Base-by-base conservation (phyloP, 2,113 vertebrate species). In the Rhodinocichla rosea region DNA sequence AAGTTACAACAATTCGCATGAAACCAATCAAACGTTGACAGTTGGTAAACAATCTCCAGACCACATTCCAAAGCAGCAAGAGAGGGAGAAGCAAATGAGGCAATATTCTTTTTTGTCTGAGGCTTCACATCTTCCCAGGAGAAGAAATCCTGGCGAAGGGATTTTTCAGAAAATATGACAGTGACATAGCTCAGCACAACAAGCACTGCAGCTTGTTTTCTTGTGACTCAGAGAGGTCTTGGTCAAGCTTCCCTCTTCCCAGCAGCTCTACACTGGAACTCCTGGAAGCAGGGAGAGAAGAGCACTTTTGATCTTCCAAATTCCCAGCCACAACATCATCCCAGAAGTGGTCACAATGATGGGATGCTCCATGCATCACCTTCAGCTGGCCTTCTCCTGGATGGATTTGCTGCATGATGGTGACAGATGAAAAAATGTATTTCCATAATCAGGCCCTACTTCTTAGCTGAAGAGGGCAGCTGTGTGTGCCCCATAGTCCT, bases 231-330 rank as follows among this genome's bases (percentile, higher is more conserved):
- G 35, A 59, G 33, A n/a, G 32, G 4, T n/a, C 47, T 57, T 65
- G 52, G 10, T 35, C 50, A 57, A 81, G 33, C 21, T 18, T 40
- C 7, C 19, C 13, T 79, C 22, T 65, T 79, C 14, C 20, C 44
- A 50, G 47, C 28, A 81, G 39, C 23, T 77, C 49, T 1, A 3
- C 39, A 27, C 4, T 44, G 32, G 10, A 56, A 22, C 4, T 77
- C 10, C 32, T 74, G 32, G 16, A 89, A 56, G 15, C 9, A 47
- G 9, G 8, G 9, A 73, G 6, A 37, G 27, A 28, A 84, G 16
- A 60, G 10, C 16, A 26, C 2, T 4, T 1, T 0, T 1, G 3
- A 2, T 1, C 4, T 39, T 33, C 33, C 55, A 49, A 69, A 74
- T 47, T 73, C 49, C 15, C 49, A 77, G 40, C 11, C 3, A 3